Base-by-base conservation (phyloP, 2,797 vertebrate genomes). In the Spinibarbus caldwelli region DNA sequence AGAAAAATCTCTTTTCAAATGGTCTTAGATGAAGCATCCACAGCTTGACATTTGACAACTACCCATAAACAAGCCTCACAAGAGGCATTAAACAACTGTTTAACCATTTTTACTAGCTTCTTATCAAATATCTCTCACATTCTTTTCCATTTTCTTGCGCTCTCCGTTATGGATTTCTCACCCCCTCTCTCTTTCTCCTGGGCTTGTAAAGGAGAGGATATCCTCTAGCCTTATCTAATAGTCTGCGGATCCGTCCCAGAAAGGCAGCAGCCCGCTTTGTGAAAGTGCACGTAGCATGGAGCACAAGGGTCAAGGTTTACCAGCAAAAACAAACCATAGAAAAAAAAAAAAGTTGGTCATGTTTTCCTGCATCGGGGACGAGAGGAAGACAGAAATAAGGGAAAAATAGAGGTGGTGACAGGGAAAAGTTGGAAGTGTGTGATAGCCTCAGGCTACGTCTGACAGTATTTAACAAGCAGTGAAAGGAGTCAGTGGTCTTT, bases 161-260 rank as follows among this genome's bases (percentile, higher is more conserved):
- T 76, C 41, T 78, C 67, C 14, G 3, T 45, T 29, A 72, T 59
- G 49, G 41, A 29, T 78, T 29, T 62, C 79, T 83, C 14, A 23
- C 54, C 29, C 80, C 29, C 29, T 54, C 78, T 47, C 70, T 72
- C 70, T 38, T 41, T 83, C 80, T 77, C 62, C 14, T 36, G 76
- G 26, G 83, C 47, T 86, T 87, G 84, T 85, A 79, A 84, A 87
- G 81, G 45, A 89, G 68, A 88, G 91, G 88, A 90, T 89, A 89
- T 90, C 90, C 90, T 89, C 86, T 88, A 83, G 78, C 75, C 88
- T 90, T 89, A 89, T 90, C 85, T 90, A 67, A 38, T 54, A 79
- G 72, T 72, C 83, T 82, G 52, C 41, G 89, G 73, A 86, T 87
- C 80, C 47, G 76, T 89, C 88, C 87, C 89, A 78, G 82, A 86